Conservation (phyloP, 2,797 vertebrate genomes). For the Pterois miles region DNA sequence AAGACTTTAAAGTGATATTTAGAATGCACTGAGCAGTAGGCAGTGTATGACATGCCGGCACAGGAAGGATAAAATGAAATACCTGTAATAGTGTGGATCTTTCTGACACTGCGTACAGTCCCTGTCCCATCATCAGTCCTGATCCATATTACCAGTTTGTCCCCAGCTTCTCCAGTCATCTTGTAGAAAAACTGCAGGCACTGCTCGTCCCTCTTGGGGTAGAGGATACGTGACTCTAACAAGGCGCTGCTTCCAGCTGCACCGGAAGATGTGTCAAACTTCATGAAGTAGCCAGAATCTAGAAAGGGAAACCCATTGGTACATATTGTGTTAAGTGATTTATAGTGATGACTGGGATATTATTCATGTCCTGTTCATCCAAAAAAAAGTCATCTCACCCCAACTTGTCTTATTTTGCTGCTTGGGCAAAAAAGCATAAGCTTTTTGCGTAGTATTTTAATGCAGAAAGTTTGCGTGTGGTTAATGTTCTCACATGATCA, state of each 20-base stretch:
- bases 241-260: constrained; percentile 75
- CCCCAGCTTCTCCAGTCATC: constrained; percentile 81
- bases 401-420: background rate
- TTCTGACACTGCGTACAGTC: constrained; percentile 77
- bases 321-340: background rate
- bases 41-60: background rate
- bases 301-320: background rate
- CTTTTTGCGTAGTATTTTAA: background rate
- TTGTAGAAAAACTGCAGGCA: constrained; percentile 94
- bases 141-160: constrained; percentile 88
- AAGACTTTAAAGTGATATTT: background rate
- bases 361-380: background rate
- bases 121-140: constrained; percentile 87
- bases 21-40: background rate
- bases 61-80: constrained; percentile 8
- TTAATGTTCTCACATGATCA: background rate
- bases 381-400: background rate
- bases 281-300: constrained; percentile 92
- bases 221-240: constrained; percentile 91
- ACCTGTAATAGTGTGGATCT: constrained; percentile 88
- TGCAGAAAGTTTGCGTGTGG: background rate
- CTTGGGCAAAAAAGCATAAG: background rate
- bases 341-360: background rate
- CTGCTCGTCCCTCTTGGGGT: constrained; percentile 87
- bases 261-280: constrained; percentile 80